Conservation (phyloP, 2,888 invertebrate species). For the Microctonus hyperodae region DNA sequence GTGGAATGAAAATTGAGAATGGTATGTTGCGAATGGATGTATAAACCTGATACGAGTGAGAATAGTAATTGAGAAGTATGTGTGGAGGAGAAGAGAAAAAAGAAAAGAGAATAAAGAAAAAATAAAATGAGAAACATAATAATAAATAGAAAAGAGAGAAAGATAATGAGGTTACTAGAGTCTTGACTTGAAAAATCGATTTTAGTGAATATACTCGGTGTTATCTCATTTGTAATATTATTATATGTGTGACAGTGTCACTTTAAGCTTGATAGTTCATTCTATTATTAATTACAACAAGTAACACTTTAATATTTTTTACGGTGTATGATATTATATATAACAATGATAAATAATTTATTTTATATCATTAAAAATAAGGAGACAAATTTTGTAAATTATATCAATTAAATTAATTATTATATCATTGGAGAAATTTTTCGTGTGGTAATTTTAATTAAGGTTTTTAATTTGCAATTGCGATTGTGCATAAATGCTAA, state of each 20-base stretch:
- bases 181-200: conserved; percentile 9
- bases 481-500: too few species aligned
- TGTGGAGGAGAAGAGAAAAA: too few species aligned
- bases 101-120: conserved; percentile 3
- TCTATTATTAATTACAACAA: background rate
- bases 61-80: too few species aligned
- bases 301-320: too few species aligned
- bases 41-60: background rate
- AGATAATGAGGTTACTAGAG: conserved; percentile 45
- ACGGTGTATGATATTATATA: too few species aligned
- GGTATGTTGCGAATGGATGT: background rate
- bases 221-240: conserved; percentile 8
- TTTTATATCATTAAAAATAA: too few species aligned
- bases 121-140: background rate
- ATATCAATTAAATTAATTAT: too few species aligned
- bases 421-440: too few species aligned
- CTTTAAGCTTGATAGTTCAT: background rate
- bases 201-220: conserved; percentile 18
- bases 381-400: too few species aligned
- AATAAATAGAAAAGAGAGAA: conserved; percentile 21
- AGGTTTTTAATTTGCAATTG: too few species aligned
- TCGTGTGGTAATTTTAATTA: too few species aligned
- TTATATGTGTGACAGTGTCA: background rate
- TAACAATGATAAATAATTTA: too few species aligned
- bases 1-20: conserved; percentile 10